Evolutionary conservation across 2,888 invertebrate genomes (phyloP), one percentile per base, ranked within the genome.

Genomic region (Synergus japonicus): DNA sequence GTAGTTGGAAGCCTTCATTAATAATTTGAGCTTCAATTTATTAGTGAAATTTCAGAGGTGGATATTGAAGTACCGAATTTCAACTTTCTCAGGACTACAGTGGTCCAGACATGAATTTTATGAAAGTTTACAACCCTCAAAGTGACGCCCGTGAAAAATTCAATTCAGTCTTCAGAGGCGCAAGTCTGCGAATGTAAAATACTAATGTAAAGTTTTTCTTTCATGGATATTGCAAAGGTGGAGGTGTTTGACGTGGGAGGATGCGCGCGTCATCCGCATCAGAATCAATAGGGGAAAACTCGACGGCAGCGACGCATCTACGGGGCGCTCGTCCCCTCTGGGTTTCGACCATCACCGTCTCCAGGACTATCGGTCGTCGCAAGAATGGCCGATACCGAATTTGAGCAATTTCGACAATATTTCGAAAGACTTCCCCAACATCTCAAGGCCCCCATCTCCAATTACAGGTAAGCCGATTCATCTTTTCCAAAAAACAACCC

Each of bases 321-420:
- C 79, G 85, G 87, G 88, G 86, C 85, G 67, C 77, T 79, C 79
- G 77, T 77, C 79, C 69, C 85, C 79, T 76, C 79, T 78, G 80
- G 79, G 77, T 69, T 58, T 77, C 43, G 64, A 79, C 41, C 65
- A 78, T 46, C 79, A 79, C 81, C 82, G 76, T 60, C 60, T 67
- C 81, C 79, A 81, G 81, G 78, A 73, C 76, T 67, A 76, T 18
- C 81, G 69, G 58, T 46, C 78, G 29, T 18, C 64, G 77, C 46
- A 82, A 88, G 85, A 93, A 98, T 98, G 97, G 97, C 97, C 90
- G 98, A 98, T 94, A 96, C 96, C 92, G 97, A 98, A 93, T 98
- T 97, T 93, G 97, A 98, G 93, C 97, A 98, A 94, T 97, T 98
- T 94, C 96, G 96, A 90, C 96, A 96, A 90, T 95, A 96, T 92